Percentiles rank a stretch among this genome's conserved stretches.
Evolutionary conservation across 2,113 vertebrate species (phyloP).

Genomic region (Mesoclemmys tuberculata): DNA sequence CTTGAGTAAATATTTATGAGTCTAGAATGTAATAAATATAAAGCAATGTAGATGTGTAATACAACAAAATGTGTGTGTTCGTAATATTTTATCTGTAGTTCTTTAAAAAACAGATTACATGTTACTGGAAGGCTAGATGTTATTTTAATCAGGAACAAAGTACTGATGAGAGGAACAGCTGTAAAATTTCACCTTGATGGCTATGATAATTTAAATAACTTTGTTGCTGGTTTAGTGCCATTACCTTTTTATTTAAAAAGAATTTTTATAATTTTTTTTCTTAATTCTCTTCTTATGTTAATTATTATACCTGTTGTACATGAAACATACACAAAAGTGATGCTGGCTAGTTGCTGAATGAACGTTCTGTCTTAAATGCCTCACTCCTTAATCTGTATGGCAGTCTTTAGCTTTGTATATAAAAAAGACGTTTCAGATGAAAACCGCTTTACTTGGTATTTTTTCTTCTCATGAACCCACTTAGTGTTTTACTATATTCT

Average conservation of each 20-base stretch:
- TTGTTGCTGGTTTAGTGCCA: conserved; percentile 78
- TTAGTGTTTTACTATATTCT: neutral
- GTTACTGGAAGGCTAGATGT: conserved; percentile 52
- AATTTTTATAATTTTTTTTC: conserved; percentile 82
- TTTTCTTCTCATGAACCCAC: neutral
- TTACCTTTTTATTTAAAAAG: conserved; percentile 76
- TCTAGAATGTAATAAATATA: conserved; percentile 55
- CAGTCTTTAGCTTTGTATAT: conserved; percentile 25
- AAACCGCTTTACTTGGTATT: neutral
- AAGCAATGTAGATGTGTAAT: neutral
- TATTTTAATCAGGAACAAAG: conserved; percentile 63
- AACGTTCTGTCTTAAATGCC: conserved; percentile 3
- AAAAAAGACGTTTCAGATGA: neutral
- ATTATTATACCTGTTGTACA: conserved; percentile 40
- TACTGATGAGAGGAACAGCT: conserved; percentile 56
- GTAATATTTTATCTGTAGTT: conserved; percentile 35
- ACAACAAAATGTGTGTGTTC: conserved; percentile 45
- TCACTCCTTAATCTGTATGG: neutral
- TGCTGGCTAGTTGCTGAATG: neutral
- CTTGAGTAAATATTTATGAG: conserved; percentile 53
- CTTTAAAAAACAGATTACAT: conserved; percentile 45
- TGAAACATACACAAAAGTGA: neutral
- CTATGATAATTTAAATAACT: conserved; percentile 65
- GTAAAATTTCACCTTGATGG: conserved; percentile 65
- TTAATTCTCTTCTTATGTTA: conserved; percentile 61